Evolutionary conservation across 2,797 vertebrate species (phyloP), one percentile per base, ranked within the genome.

Genomic region (Sebastolobus alascanus): DNA sequence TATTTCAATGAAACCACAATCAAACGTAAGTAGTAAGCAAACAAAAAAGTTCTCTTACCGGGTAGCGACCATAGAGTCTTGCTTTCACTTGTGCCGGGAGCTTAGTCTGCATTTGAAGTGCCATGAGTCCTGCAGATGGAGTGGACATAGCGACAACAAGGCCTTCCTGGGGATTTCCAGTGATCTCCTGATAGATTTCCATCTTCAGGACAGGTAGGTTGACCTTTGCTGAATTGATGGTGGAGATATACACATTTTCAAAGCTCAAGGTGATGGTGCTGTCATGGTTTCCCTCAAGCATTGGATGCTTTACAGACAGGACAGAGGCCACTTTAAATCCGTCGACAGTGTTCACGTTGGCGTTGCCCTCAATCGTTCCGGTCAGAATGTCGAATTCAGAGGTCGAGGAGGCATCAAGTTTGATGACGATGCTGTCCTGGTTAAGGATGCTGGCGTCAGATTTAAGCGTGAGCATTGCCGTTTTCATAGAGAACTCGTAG

Each of bases 401-500:
- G 55, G 90, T 92, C 10, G 97, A 97, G 3, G 95, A 97, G 33
- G 95, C 91, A 82, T 96, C 94, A 38, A 98, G 87, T 69, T 93
- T 96, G 75, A 96, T 92, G 61, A 94, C 79, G 40, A 98, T 91
- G 77, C 96, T 95, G 50, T 97, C 96, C 68, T 97, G 95, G 84
- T 97, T 99, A 75, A 97, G 95, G 70, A 99, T 82, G 27, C 94
- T 96, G 12, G 95, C 94, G 66, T 96, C 96, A 52, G 95, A 94
- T 89, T 95, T 96, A 67, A 99, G 88, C 27, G 96, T 96, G 83
- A 98, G 94, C 76, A 97, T 68, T 76, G 95, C 94, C 66, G 97
- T 98, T 92, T 98, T 98, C 90, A 99, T 94, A 46, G 96, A 95
- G 83, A 98, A 97, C 67, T 98, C 97, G 9, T 94, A 97, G 61